Base-by-base conservation (phyloP, 37 sponge, comb jelly and placozoan genomes). In the Ianthella basta region DNA sequence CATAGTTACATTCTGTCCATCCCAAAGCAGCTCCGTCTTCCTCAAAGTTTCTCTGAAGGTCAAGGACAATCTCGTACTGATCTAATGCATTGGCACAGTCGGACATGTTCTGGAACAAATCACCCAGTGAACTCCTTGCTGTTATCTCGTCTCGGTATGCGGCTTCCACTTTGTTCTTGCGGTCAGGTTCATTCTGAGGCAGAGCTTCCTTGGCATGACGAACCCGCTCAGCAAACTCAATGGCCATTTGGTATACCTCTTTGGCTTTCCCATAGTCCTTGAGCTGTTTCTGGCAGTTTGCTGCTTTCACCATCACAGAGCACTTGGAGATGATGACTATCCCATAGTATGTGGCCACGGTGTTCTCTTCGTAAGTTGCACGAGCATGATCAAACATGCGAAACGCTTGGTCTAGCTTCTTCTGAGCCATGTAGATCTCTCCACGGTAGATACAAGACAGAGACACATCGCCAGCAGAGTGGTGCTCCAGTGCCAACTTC, bases 1-100 rank as follows among this genome's bases (percentile, higher is more conserved):
- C 93, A 44, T 44, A 10, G 83, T 93, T 93, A 23, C 90, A 90
- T 80, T 93, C 83, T n/a, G 90, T 69, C 94, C 94, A 93, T 6
- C 88, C 90, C 15, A 84, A 79, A 24, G 91, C 87, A 8, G 85
- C 59, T 33, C 73, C 25, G 25, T 93, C 90, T 16, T 4, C 34
- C 1, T 64, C 0, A 2, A 87, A 40, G 37, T 87, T 39, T 70
- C 82, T 72, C 19, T 85, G 60, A 0, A 90, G 69, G 15, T 78
- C 44, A 4, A 90, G 64, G 13, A 88, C 80, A n/a, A 81, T 13
- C 23, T 82, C 40, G 54, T 90, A 93, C 20, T 93, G 79, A 20
- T 72, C 61, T 16, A 90, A 55, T 15, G 94, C 85, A 10, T 55
- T 82, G 20, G 60, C 30, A 44, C 90, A 82, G 81, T 90, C 86